A percentile compares a stretch with the other conserved stretches of the same genome.
Conservation (phyloP, 2,888 invertebrate species). For the Anorthoa munda region DNA sequence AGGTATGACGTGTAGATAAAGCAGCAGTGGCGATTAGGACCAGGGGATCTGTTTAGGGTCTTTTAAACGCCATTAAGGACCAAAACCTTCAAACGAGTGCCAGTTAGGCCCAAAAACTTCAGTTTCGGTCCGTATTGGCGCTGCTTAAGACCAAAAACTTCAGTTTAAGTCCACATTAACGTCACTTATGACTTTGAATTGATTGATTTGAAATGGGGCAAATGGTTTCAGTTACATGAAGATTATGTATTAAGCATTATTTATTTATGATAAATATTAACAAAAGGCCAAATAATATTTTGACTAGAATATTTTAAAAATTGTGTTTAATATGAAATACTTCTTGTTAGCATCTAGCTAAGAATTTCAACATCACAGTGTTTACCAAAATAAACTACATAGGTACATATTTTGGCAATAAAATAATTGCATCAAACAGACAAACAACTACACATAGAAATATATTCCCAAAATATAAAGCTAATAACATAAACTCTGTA, state of each 20-base stretch:
- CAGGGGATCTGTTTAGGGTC: background rate
- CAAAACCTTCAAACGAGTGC: background rate
- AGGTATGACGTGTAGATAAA: constrained; percentile 20
- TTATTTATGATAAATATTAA: background rate
- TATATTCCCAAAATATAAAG: constrained; percentile 62
- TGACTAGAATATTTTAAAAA: constrained; percentile 4
- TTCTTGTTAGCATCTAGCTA: constrained; percentile 25
- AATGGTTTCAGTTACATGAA: background rate
- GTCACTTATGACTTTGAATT: background rate
- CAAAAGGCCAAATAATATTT: constrained; percentile 2
- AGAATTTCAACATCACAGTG: constrained; percentile 3
- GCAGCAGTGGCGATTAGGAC: background rate
- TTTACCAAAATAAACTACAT: constrained; percentile 33
- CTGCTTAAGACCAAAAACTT: background rate
- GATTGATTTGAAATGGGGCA: background rate
- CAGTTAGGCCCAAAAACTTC: background rate
- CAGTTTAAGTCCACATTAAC: background rate
- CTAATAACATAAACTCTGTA: constrained; percentile 55
- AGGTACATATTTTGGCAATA: constrained; percentile 33
- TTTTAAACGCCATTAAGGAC: background rate
- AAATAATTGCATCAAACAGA: constrained; percentile 28
- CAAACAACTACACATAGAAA: constrained; percentile 42
- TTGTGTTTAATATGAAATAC: background rate
- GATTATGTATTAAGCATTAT: constrained; percentile 8
- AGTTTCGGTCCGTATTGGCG: no score